Conservation (phyloP, 2,113 vertebrate species). For the Poeciliopsis retropinna region DNA sequence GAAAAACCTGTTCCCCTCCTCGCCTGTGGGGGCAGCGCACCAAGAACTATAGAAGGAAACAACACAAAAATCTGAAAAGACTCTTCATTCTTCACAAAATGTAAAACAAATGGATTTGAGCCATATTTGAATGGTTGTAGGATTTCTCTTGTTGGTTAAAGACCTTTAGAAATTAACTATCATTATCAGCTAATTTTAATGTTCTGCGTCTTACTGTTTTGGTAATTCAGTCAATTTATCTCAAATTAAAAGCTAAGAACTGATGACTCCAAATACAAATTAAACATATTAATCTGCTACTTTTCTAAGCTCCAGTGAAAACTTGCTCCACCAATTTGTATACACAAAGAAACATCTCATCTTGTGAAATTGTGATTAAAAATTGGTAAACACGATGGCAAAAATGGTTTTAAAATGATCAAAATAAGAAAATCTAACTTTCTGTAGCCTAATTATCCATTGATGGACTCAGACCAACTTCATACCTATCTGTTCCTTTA, state of each 20-base stretch:
- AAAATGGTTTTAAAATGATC: background rate
- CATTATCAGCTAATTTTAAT: background rate
- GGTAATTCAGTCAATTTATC: background rate
- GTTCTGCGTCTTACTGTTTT: background rate
- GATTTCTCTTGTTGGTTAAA: no score
- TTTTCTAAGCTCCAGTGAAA: background rate
- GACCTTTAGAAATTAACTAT: no score
- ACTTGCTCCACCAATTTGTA: background rate
- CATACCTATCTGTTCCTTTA: background rate
- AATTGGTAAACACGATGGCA: no score
- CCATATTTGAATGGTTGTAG: no score
- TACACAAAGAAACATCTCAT: background rate
- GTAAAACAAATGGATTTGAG: no score
- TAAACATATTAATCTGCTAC: background rate
- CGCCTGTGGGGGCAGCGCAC: no score
- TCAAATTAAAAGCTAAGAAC: background rate
- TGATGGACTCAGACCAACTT: background rate
- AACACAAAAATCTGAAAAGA: no score
- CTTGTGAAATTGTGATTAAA: no score
- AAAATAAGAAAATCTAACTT: background rate
- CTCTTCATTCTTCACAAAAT: no score
- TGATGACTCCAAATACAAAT: background rate
- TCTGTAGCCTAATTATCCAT: background rate
- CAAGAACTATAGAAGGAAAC: no score
- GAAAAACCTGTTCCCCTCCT: no score